Conservation (phyloP, 2,797 vertebrate genomes). For the Naso thynnoides region DNA sequence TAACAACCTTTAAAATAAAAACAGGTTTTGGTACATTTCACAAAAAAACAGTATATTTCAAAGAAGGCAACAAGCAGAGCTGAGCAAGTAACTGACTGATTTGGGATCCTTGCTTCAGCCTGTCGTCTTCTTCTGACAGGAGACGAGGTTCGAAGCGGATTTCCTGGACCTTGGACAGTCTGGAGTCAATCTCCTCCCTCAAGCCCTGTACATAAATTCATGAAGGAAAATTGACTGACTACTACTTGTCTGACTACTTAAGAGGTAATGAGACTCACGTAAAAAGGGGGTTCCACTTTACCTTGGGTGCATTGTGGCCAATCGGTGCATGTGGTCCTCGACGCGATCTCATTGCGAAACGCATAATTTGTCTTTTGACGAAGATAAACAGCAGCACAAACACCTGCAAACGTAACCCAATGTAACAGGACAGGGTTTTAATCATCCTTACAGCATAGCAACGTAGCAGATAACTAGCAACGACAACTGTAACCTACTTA, state of each 20-base stretch:
- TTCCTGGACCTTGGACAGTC: constrained; percentile 92
- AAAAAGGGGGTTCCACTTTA: constrained; percentile 44
- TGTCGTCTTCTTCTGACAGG: constrained; percentile 87
- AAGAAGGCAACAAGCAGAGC: background rate
- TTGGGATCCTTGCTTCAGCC: constrained; percentile 86
- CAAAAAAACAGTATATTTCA: background rate
- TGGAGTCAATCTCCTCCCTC: constrained; percentile 92
- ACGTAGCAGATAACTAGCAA: background rate
- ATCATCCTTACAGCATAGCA: background rate
- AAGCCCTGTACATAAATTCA: constrained; percentile 83
- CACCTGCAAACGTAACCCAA: constrained; percentile 82
- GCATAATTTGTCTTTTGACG: constrained; percentile 98
- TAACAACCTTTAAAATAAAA: constrained; percentile 86
- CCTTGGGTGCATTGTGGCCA: constrained; percentile 97
- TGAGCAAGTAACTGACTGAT: constrained; percentile 75
- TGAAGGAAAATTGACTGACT: background rate
- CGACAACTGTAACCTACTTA: constrained; percentile 72
- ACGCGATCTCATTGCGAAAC: constrained; percentile 97
- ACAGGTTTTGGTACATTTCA: background rate
- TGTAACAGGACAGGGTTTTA: no score
- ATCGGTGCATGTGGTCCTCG: constrained; percentile 95
- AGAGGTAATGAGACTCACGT: background rate
- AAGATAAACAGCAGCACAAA: constrained; percentile 98
- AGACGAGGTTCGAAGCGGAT: constrained; percentile 94
- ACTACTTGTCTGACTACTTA: background rate